Conservation (phyloP, 1,140 invertebrate species). For the Olivierus martensii region DNA sequence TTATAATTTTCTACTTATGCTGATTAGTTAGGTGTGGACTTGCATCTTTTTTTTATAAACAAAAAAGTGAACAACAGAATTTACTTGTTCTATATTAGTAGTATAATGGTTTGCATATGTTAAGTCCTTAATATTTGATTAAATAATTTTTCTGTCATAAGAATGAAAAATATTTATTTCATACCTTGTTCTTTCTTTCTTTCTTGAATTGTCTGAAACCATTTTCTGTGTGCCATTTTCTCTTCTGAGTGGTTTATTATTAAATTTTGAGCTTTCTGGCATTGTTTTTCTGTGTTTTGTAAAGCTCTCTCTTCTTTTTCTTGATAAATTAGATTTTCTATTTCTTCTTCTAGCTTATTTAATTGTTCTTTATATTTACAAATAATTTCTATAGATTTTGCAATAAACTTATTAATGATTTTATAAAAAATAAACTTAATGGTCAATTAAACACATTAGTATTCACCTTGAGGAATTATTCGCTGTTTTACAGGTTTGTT, state of each 20-base stretch:
- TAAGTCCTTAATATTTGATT: too few species aligned
- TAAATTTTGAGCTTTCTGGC: slow-evolving; percentile 40
- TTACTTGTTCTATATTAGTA: too few species aligned
- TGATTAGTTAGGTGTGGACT: too few species aligned
- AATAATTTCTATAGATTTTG: slow-evolving; percentile 51
- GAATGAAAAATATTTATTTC: too few species aligned
- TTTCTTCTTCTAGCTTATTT: slow-evolving; percentile 52
- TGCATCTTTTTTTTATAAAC: too few species aligned
- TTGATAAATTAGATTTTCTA: slow-evolving; percentile 62
- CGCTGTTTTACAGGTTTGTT: slow-evolving; percentile 72
- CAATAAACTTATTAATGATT: not conserved
- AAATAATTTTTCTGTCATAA: too few species aligned
- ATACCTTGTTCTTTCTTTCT: slow-evolving; percentile 59
- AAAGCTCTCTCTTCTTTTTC: slow-evolving; percentile 73
- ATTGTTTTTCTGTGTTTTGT: slow-evolving; percentile 61
- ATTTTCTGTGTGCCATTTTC: slow-evolving; percentile 42
- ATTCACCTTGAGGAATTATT: slow-evolving; percentile 38
- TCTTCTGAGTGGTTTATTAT: slow-evolving; percentile 24
- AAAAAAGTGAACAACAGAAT: too few species aligned
- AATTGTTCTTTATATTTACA: slow-evolving; percentile 69
- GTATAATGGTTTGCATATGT: too few species aligned
- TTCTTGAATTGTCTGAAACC: slow-evolving; percentile 81
- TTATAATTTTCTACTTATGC: too few species aligned
- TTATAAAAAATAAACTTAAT: not conserved
- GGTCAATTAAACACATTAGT: not conserved